A percentile compares a stretch with the other conserved stretches of the same genome.
These are phyloP conservation scores for Vanacampus margaritifer DNA, from an alignment of 2,113 vertebrate species.

Conservation along the genomic window DNA sequence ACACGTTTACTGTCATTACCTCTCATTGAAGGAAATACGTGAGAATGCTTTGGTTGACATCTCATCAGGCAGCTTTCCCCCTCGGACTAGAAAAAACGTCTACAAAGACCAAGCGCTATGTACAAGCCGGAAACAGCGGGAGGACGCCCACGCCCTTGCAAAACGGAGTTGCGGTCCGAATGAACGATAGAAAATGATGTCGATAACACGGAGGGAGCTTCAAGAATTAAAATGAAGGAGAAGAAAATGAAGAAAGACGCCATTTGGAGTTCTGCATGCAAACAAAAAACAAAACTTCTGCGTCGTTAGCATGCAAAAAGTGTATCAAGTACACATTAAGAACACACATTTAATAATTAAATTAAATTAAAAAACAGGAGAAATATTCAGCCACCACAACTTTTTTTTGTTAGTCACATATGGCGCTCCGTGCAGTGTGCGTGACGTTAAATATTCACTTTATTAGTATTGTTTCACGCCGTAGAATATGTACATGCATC, in stretches of 20 bases:
- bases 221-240: not conserved
- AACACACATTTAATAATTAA: slow-evolving; percentile 71
- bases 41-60: slow-evolving; percentile 65
- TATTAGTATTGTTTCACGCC: slow-evolving; percentile 55
- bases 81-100: slow-evolving; percentile 39
- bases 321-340: slow-evolving; percentile 72
- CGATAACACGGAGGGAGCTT: not conserved
- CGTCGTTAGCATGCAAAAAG: slow-evolving; percentile 73
- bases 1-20: not conserved
- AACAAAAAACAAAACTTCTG: slow-evolving; percentile 49
- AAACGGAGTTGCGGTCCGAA: not conserved
- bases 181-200: not conserved
- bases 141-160: not conserved
- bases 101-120: not conserved
- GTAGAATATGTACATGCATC: slow-evolving; percentile 63
- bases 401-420: slow-evolving; percentile 56
- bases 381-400: slow-evolving; percentile 52
- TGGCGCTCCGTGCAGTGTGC: slow-evolving; percentile 56
- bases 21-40: slow-evolving; percentile 17
- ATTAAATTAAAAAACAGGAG: slow-evolving; percentile 10
- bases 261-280: slow-evolving; percentile 28
- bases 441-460: slow-evolving; percentile 51
- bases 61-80: slow-evolving; percentile 49
- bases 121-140: not conserved
- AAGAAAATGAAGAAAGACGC: slow-evolving; percentile 6